Evolutionary conservation across 2,113 vertebrate genomes (phyloP).

Genomic region (Burhinus bistriatus): DNA sequence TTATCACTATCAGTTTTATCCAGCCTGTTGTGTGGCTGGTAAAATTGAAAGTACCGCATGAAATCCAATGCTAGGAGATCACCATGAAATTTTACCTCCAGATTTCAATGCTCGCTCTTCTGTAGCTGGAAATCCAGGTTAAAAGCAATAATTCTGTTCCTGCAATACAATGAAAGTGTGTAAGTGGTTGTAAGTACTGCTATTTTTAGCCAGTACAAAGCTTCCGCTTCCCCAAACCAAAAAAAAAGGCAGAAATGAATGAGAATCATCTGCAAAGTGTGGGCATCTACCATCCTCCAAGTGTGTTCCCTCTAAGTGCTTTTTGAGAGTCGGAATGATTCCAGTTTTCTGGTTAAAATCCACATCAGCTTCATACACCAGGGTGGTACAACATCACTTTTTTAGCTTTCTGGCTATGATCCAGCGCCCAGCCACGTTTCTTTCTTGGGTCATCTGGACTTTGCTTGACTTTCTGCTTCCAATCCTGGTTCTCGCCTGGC

Average conservation of each 20-base stretch:
- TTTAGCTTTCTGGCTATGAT: neutral
- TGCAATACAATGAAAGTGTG: neutral
- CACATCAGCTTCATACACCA: neutral
- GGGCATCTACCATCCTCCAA: neutral
- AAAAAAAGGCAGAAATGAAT: neutral
- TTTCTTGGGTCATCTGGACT: neutral
- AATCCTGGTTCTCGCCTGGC: neutral
- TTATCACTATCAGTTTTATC: neutral
- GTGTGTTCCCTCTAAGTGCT: neutral
- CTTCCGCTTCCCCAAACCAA: conserved; percentile 37
- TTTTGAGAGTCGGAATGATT: neutral
- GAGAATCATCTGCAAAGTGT: neutral
- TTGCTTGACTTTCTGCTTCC: neutral
- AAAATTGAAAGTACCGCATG: neutral
- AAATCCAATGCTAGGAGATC: neutral
- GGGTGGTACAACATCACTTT: neutral
- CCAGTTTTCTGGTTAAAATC: neutral
- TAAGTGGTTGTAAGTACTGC: conserved; percentile 16
- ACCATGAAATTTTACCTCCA: neutral
- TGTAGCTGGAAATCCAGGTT: conserved; percentile 24
- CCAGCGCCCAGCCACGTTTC: neutral
- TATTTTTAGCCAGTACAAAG: conserved; percentile 58
- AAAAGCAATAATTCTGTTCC: neutral
- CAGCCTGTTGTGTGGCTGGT: neutral
- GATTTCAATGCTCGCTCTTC: neutral